A percentile compares a stretch with the other conserved stretches of the same genome.
phyloP scores from a whole-genome alignment of 2,113 vertebrate species.

The Orcinus orca region DNA sequence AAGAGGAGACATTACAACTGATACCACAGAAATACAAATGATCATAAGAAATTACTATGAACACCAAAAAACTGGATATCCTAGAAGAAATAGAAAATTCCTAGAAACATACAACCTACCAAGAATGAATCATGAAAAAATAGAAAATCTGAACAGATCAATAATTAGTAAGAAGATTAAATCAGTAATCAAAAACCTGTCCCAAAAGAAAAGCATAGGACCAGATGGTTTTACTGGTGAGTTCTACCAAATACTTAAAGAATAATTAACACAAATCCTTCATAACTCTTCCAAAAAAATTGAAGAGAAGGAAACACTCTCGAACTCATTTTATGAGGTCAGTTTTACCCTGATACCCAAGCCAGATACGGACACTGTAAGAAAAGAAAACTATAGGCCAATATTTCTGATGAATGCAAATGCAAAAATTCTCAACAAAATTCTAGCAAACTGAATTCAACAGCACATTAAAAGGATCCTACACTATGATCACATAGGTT shows the following conservation, averaged over 20 bases:
- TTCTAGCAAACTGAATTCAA: neutral
- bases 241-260: neutral
- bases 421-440: neutral
- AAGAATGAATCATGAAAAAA: neutral
- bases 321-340: neutral
- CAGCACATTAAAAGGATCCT: neutral
- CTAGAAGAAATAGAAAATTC: neutral
- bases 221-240: neutral
- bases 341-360: neutral
- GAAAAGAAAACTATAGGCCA: neutral
- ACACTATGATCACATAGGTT: neutral
- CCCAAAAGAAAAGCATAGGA: neutral
- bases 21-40: neutral
- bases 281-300: neutral
- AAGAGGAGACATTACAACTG: neutral
- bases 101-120: neutral
- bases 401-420: neutral
- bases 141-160: neutral
- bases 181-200: neutral
- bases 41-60: neutral
- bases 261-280: neutral
- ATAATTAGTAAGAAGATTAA: neutral
- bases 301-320: neutral
- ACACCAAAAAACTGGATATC: neutral
- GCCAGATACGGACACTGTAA: neutral